phyloP scores from a whole-genome alignment of 1,140 invertebrate genomes.

The Habropoda laboriosa region DNA sequence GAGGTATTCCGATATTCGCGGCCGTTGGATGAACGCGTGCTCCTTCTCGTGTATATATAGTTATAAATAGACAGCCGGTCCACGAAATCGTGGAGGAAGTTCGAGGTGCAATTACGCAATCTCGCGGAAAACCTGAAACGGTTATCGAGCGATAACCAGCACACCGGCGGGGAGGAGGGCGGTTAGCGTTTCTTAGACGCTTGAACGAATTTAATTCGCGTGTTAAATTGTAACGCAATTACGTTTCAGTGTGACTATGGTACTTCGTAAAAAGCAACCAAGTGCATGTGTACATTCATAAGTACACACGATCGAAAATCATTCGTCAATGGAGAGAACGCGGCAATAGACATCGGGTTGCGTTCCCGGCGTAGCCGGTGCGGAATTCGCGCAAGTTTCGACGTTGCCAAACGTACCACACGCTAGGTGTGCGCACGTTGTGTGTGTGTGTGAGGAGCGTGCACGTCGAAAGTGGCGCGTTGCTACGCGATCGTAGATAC shows the following conservation, averaged over 20 bases:
- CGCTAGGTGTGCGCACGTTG: neutral
- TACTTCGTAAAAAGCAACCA: no score
- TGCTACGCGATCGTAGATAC: conserved; percentile 55
- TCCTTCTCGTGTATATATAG: no score
- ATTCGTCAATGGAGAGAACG: neutral
- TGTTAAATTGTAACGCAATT: no score
- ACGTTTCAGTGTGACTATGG: no score
- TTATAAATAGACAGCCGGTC: conserved; percentile 33
- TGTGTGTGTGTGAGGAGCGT: neutral
- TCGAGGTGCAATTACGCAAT: neutral
- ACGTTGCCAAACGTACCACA: conserved; percentile 47
- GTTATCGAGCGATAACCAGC: neutral
- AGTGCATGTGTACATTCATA: no score
- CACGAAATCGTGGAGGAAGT: neutral
- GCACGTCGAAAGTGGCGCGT: conserved; percentile 46
- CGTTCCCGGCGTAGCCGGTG: conserved; percentile 8
- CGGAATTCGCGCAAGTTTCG: conserved; percentile 58
- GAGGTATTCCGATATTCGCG: neutral
- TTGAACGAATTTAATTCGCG: no score
- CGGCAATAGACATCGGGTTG: no score
- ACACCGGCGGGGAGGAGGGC: no score
- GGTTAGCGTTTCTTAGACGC: no score
- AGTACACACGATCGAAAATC: neutral
- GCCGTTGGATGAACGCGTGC: neutral
- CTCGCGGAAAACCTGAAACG: neutral